Conservation (phyloP, 2,797 vertebrate genomes). For the Chiloscyllium punctatum region DNA sequence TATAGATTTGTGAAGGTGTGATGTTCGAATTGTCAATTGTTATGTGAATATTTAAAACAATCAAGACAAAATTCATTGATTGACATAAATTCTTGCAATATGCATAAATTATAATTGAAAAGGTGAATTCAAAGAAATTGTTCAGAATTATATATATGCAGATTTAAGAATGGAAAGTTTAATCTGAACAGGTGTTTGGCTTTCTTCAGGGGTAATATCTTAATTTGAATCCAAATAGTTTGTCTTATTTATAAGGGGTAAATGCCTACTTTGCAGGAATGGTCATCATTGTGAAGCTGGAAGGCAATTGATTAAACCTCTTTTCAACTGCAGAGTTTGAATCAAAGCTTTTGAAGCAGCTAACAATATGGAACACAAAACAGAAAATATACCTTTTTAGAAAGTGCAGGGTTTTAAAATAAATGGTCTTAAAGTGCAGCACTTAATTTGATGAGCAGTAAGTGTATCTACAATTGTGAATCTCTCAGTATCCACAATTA, state of each 20-base stretch:
- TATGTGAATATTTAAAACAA: neutral
- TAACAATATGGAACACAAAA: neutral
- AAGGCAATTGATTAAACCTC: neutral
- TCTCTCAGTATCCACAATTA: neutral
- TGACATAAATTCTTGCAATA: neutral
- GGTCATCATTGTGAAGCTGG: constrained; percentile 3
- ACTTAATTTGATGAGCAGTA: constrained; percentile 32
- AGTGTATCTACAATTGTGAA: constrained; percentile 28
- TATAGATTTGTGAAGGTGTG: neutral
- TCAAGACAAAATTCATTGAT: neutral
- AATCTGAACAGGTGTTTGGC: neutral
- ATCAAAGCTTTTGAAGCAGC: constrained; percentile 24
- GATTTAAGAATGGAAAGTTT: neutral
- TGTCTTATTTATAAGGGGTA: neutral
- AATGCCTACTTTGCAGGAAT: neutral
- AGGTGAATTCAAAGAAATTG: neutral
- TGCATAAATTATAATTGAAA: neutral
- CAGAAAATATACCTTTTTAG: neutral
- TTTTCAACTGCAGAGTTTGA: constrained; percentile 13
- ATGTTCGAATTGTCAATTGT: neutral
- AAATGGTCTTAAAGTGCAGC: neutral
- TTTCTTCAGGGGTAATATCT: neutral
- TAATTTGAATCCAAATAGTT: neutral
- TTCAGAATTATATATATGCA: neutral
- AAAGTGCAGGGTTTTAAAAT: neutral